Base-by-base conservation (phyloP, 2,113 vertebrate genomes). In the Periophthalmodon schlosseri region DNA sequence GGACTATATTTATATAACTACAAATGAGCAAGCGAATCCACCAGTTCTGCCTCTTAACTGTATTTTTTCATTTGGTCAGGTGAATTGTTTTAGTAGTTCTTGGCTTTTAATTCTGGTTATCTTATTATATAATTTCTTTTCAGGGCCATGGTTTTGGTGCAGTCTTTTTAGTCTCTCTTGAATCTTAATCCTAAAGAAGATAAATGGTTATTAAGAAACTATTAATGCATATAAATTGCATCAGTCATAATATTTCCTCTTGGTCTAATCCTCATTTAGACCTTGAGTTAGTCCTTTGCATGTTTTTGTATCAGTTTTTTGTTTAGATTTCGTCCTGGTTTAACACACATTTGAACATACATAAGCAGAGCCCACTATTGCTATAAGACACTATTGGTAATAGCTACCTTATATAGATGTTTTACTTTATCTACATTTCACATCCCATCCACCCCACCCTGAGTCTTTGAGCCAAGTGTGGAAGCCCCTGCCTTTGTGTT, bases 371-470 rank as follows among this genome's bases (percentile, higher is more conserved):
- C 10, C 56, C 21, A 23, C 21, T 23, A 13, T 57, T 57, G 21
- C 16, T 57, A 23, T 12, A 57, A 57, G 3, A 57, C 21, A 13
- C 9, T 12, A 57, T 23, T 57, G 56, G n/a, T 57, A 57, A 24
- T 24, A 4, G 13, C 56, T 24, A n/a, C 68, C 58, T 71, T 60
- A 77, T 86, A 69, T 71, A 69, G 60, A 56, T 46, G 72, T 81
- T 20, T 78, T 79, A 46, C 34, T 64, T 67, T 72, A 73, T 81
- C 76, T 85, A 79, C 56, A 56, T 84, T 86, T 84, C 73, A 76
- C 87, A 80, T 88, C 77, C 85, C 76, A 78, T 88, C 88, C 73
- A 73, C 70, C 72, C 70, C 33, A 70, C 66, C 77, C 47, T 1
- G 33, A 21, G 70, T 78, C 79, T 84, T 72, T 83, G 67, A 84